A percentile compares a stretch with the other conserved stretches of the same genome.
Evolutionary conservation across 1,140 invertebrate genomes (phyloP).

Genomic region (Coelopa frigida): DNA sequence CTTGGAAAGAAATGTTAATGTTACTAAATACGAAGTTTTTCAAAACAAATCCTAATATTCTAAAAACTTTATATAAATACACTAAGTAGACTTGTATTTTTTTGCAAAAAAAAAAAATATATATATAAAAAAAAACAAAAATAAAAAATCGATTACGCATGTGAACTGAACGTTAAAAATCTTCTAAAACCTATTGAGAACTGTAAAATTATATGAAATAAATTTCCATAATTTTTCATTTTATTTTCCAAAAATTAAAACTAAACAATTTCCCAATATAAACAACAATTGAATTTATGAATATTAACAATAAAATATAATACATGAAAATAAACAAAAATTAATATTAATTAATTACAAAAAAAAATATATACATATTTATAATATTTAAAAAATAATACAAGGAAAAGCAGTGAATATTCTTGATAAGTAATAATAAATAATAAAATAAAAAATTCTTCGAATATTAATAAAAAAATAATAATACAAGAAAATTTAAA

Average conservation of each 20-base stretch:
- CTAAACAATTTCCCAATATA: slow-evolving; percentile 4
- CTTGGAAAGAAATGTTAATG: no score
- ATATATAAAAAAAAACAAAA: no score
- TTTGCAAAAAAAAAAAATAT: no score
- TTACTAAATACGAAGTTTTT: no score
- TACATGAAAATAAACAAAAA: neutral
- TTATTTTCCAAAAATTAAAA: slow-evolving; percentile 5
- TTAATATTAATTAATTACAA: neutral
- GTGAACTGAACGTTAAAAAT: no score
- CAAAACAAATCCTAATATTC: no score
- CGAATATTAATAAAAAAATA: neutral
- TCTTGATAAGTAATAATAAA: neutral
- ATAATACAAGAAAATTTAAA: neutral
- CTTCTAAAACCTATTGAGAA: no score
- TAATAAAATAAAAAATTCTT: neutral
- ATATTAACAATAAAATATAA: neutral
- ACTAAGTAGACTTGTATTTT: no score
- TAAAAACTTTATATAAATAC: no score
- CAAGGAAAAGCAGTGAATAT: neutral
- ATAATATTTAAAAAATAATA: neutral
- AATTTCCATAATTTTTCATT: slow-evolving; percentile 8
- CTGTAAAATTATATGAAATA: neutral
- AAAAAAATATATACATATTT: neutral
- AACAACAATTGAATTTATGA: neutral
- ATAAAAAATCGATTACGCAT: no score